These are phyloP conservation scores for Pachydiplax longipennis DNA, from an alignment of 2,888 invertebrate species.

Conservation along the genomic window DNA sequence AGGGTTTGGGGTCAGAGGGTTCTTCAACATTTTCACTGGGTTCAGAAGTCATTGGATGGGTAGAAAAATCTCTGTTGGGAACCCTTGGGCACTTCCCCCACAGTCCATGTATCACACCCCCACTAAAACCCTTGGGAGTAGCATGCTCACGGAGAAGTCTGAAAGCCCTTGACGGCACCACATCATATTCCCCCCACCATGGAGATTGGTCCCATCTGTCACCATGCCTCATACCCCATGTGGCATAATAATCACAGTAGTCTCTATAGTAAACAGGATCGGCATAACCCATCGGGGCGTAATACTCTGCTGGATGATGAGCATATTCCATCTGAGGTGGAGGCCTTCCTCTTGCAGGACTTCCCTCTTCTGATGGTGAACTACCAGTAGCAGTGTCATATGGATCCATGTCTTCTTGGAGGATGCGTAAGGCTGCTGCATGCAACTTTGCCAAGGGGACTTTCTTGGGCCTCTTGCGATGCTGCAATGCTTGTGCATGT, in stretches of 20 bases:
- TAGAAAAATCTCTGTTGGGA: constrained; percentile 67
- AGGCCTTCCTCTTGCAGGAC: constrained; percentile 58
- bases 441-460: constrained; percentile 68
- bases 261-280: constrained; percentile 59
- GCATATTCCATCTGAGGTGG: constrained; percentile 63
- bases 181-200: constrained; percentile 58
- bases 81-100: constrained; percentile 70
- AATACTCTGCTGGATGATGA: constrained; percentile 55
- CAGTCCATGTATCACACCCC: constrained; percentile 61
- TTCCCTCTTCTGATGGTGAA: constrained; percentile 58
- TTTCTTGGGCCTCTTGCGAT: constrained; percentile 55
- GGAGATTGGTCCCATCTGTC: constrained; percentile 50
- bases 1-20: constrained; percentile 13
- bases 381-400: constrained; percentile 57
- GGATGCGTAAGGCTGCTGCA: constrained; percentile 65
- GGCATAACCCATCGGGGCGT: constrained; percentile 29
- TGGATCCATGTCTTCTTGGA: constrained; percentile 66
- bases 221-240: constrained; percentile 59
- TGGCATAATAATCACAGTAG: constrained; percentile 65
- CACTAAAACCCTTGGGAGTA: constrained; percentile 55
- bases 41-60: constrained; percentile 58
- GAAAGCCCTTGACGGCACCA: constrained; percentile 67
- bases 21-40: constrained; percentile 15
- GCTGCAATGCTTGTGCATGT: constrained; percentile 62
- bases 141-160: constrained; percentile 64